phyloP scores from a whole-genome alignment of 2,888 invertebrate genomes.

The Lymantria dispar region DNA sequence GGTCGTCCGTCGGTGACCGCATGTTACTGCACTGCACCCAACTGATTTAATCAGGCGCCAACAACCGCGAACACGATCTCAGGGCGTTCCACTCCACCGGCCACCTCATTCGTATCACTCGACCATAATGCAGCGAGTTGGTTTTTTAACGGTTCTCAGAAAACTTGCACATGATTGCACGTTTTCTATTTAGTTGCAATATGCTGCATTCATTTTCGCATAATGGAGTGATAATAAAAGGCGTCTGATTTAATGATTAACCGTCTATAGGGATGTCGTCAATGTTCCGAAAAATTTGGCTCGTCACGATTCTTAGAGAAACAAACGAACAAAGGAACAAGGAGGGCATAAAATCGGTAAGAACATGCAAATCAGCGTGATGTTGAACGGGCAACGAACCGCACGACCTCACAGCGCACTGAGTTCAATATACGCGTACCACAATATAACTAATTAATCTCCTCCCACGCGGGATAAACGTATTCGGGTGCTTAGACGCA shows the following conservation, averaged over 20 bases:
- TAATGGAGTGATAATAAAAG: slow-evolving; percentile 26
- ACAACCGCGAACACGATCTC: slow-evolving; percentile 58
- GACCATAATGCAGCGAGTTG: slow-evolving; percentile 20
- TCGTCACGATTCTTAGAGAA: slow-evolving; percentile 53
- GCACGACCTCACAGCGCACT: slow-evolving; percentile 38
- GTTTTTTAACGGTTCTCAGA: slow-evolving; percentile 27
- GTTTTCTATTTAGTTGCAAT: slow-evolving; percentile 31
- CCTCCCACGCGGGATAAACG: slow-evolving; percentile 40
- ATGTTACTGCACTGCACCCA: slow-evolving; percentile 48
- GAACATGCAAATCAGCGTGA: slow-evolving; percentile 65
- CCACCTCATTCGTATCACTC: slow-evolving; percentile 34
- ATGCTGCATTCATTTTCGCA: slow-evolving; percentile 24
- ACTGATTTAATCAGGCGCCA: slow-evolving; percentile 61
- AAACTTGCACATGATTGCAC: slow-evolving; percentile 23
- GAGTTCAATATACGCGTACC: slow-evolving; percentile 25
- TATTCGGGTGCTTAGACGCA: slow-evolving; percentile 32
- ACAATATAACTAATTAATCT: slow-evolving; percentile 38
- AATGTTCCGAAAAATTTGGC: slow-evolving; percentile 36
- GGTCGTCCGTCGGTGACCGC: slow-evolving; percentile 39
- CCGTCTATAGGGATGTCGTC: not conserved
- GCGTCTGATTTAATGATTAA: not conserved
- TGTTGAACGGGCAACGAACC: slow-evolving; percentile 56
- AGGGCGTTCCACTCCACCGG: slow-evolving; percentile 48
- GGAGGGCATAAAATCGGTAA: slow-evolving; percentile 50
- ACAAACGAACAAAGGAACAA: slow-evolving; percentile 50